Evolutionary conservation across 2,113 vertebrate species (phyloP), one percentile per base, ranked within the genome.

Genomic region (Syngnathoides biaculeatus): DNA sequence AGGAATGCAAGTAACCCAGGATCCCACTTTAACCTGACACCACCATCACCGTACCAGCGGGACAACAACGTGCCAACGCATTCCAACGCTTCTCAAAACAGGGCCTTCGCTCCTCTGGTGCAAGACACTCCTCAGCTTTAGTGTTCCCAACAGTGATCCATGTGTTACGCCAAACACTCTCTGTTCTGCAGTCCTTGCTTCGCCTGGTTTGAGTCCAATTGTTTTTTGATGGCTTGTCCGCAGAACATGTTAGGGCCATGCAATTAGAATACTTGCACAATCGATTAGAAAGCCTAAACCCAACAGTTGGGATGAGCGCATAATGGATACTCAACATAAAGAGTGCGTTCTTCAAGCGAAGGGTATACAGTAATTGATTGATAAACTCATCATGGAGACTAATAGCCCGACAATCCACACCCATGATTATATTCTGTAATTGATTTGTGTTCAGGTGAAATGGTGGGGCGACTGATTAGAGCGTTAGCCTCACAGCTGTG

Each of bases 261-360:
- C 43, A 81, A 72, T 81, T 71, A 60, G 73, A 63, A 62, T 43
- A 73, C 59, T 72, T 63, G 67, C 56, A 22, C 75, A 10, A 80
- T 87, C 30, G 69, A 88, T 82, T 80, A 84, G 81, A 65, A 73
- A 82, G 75, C 67, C n/a, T 59, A 59, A 62, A 74, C 69, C 79
- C 78, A 77, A 65, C 71, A 48, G 78, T 19, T 75, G 73, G 75
- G 87, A 90, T 87, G 82, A 90, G 81, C 84, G 73, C 66, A 48
- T 86, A 83, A 88, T 66, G 48, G 80, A 88, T 87, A 76, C 72
- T 81, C 82, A 88, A 84, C 84, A 88, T 81, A 79, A 83, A 80
- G 79, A 62, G 62, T 50, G 68, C 65, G 74, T 77, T 78, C 69
- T 75, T 67, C 67, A 52, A 24, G 69, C 59, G 13, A 48, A 20